A percentile compares a stretch with the other conserved stretches of the same genome.
phyloP scores from a whole-genome alignment of 2,888 invertebrate species.

The Plagodis pulveraria region DNA sequence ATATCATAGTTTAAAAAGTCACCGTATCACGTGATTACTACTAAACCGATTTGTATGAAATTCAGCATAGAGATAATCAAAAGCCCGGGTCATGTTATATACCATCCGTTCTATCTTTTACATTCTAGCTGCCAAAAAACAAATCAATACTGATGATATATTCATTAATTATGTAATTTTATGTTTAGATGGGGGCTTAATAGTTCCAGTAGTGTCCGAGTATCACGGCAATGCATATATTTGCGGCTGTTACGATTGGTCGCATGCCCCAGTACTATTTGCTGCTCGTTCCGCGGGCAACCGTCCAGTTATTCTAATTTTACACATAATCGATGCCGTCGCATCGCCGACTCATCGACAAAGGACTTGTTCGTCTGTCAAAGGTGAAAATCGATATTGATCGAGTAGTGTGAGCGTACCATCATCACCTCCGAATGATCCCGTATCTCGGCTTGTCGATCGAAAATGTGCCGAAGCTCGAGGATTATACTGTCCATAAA shows the following conservation, averaged over 20 bases:
- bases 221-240: slow-evolving; percentile 69
- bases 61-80: too few relatives aligned
- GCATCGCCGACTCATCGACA: slow-evolving; percentile 75
- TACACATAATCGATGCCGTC: slow-evolving; percentile 83
- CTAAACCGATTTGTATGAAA: too few relatives aligned
- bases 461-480: slow-evolving; percentile 7
- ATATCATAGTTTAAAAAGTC: too few relatives aligned
- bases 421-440: slow-evolving; percentile 11
- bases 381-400: slow-evolving; percentile 50
- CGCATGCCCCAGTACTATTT: slow-evolving; percentile 85
- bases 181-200: slow-evolving; percentile 25
- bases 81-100: too few relatives aligned
- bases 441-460: slow-evolving; percentile 17
- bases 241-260: slow-evolving; percentile 79
- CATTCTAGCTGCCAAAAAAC: too few relatives aligned
- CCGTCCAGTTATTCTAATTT: slow-evolving; percentile 85
- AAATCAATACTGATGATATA: too few relatives aligned
- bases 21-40: too few relatives aligned
- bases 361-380: slow-evolving; percentile 69
- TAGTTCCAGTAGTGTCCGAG: slow-evolving; percentile 68
- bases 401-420: slow-evolving; percentile 22
- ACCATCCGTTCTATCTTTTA: too few relatives aligned
- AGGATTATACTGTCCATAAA: slow-evolving; percentile 15
- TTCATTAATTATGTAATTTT: not conserved
- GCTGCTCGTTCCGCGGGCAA: slow-evolving; percentile 78